A percentile compares a stretch with the other conserved stretches of the same genome.
Evolutionary conservation across 2,888 invertebrate genomes (phyloP).

Genomic region (Melieria picta): DNA sequence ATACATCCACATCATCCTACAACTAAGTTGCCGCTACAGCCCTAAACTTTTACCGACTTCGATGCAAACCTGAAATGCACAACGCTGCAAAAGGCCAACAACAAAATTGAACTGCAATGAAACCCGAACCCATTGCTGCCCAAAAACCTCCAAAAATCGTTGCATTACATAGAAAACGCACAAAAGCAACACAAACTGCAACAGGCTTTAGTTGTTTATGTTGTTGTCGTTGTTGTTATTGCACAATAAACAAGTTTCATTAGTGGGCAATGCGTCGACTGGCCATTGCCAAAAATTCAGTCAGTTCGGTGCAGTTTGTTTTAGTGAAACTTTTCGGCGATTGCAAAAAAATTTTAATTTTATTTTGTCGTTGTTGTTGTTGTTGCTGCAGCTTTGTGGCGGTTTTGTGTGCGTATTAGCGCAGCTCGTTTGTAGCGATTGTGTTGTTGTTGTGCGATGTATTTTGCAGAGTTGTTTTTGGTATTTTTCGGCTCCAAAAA

Average conservation of each 20-base stretch:
- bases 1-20: background rate
- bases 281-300: background rate
- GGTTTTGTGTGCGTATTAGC: constrained; percentile 20
- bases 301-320: background rate
- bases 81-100: background rate
- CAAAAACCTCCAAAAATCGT: constrained; percentile 11
- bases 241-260: constrained; percentile 25
- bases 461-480: background rate
- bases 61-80: constrained; percentile 14
- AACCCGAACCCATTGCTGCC: background rate
- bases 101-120: background rate
- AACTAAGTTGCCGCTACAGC: constrained; percentile 4
- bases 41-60: constrained; percentile 8
- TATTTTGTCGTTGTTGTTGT: constrained; percentile 1
- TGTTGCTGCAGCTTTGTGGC: constrained; percentile 5
- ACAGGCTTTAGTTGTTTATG: background rate
- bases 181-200: constrained; percentile 11
- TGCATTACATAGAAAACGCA: constrained; percentile 30
- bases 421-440: constrained; percentile 14
- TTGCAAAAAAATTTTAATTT: constrained; percentile 16
- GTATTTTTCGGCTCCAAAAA: constrained; percentile 9
- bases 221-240: constrained; percentile 11
- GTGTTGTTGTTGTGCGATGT: constrained; percentile 11
- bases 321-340: constrained; percentile 29
- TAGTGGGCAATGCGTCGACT: background rate